Evolutionary conservation across 2,888 invertebrate genomes (phyloP), one percentile per base, ranked within the genome.

Genomic region (Ichneumon xanthorius): DNA sequence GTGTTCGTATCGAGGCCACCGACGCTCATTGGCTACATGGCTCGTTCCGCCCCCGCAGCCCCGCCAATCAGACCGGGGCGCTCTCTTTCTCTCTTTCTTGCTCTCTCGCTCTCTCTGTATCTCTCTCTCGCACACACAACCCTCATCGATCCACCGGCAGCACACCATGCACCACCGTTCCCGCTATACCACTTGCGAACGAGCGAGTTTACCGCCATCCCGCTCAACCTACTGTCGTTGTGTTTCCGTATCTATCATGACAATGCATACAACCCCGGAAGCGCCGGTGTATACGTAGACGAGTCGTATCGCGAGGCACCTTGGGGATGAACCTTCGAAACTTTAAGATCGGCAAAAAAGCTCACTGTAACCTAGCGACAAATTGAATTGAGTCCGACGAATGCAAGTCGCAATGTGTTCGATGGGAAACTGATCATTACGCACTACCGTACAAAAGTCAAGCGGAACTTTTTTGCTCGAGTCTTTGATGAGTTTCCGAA

Each of bases 51-150:
- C 93, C 92, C 92, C 93, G 92, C 91, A 87, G 91, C 91, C 91
- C 92, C 93, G 92, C 93, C 93, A 93, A 94, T 93, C 93, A 92
- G 92, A 92, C 92, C 89, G 80, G 82, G 80, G 53, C 89, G 89
- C 88, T 88, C 89, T 88, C 89, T 86, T 85, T 70, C 11, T 11
- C 40, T 40, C 9, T 40, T 40, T 11, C 40, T 40, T 40, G 7
- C 33, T 76, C 70, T 55, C 67, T 63, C 78, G 53, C 11, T 40
- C 40, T 11, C 40, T 3, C 1, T 40, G 1, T 40, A 9, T 40
- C 40, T 11, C 40, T 9, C 67, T 61, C 75, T 55, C 86, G 70
- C 65, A 45, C 19, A 22, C 70, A 45, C 65, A 70, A 67, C 72
- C 68, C 84, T 86, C 85, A 82, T 85, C 81, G 85, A 82, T 82